Base-by-base conservation (phyloP, 2,888 invertebrate genomes). In the Bibio marci region DNA sequence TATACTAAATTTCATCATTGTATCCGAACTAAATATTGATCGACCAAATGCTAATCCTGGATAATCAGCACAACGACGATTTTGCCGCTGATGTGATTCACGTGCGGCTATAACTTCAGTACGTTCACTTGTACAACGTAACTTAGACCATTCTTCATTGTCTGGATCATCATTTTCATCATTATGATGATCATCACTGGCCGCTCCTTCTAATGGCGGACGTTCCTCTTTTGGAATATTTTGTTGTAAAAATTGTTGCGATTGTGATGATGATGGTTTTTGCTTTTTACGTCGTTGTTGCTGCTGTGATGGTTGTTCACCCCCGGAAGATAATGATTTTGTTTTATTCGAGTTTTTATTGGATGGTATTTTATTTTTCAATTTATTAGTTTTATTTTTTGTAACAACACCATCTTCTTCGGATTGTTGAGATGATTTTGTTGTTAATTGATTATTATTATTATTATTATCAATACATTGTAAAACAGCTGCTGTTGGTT, bases 1-100 rank as follows among this genome's bases (percentile, higher is more conserved):
- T 50, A 95, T 80, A 62, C 83, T 87, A 65, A 94, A 92, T 69
- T 92, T 94, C 83, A 95, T 92, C 78, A 94, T 80, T 10, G 94
- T 92, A 59, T 91, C 92, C 41, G 92, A 91, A 56, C 88, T 90
- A 66, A 91, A 91, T 57, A 90, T 82, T 46, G 88, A 88, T 49
- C 82, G 79, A 38, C 86, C 88, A 57, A 91, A 87, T 2, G 88
- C 88, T 42, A 91, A 64, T 22, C 91, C 91, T 1, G 90, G 91
- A 65, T 91, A 91, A 58, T 90, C 90, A 30, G 87, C 80, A 62
- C 88, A 88, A 61, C 87, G 70, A 50, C 80, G 69, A 50, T 74
- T 70, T 50, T 81, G 70, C 42, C 75, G 62, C 38, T 82, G 67
- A 41, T 72, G 78, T n/a, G n/a, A n/a, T 56, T 87, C 87, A 45